These are phyloP conservation scores for Pachliopta kotzebuea DNA, from an alignment of 2,888 invertebrate species.

Conservation along the genomic window DNA sequence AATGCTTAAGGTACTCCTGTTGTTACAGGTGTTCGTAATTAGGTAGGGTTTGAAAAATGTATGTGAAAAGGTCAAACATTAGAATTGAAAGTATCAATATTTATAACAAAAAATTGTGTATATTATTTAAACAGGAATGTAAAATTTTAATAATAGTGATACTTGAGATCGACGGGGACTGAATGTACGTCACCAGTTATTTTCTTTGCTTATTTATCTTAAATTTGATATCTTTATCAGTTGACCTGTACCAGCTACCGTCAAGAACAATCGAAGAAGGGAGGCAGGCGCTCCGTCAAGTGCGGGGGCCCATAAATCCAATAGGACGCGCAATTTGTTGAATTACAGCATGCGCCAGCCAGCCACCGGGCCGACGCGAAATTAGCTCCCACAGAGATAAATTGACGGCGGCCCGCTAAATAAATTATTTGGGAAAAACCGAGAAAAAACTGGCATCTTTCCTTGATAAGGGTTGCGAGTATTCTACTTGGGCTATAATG, in stretches of 20 bases:
- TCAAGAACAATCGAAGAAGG: constrained; percentile 73
- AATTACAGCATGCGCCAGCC: constrained; percentile 80
- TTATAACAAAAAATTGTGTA: no score
- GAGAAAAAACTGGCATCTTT: constrained; percentile 79
- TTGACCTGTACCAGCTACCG: constrained; percentile 57
- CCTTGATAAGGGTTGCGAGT: constrained; percentile 78
- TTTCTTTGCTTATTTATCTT: no score
- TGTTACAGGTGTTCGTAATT: no score
- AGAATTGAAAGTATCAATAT: no score
- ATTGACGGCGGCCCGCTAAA: constrained; percentile 78
- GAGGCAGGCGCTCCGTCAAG: constrained; percentile 72
- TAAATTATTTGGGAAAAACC: constrained; percentile 81
- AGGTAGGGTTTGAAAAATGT: no score
- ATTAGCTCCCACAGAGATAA: constrained; percentile 80
- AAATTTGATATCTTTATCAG: constrained; percentile 40
- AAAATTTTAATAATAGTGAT: no score
- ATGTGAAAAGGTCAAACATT: no score
- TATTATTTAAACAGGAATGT: no score
- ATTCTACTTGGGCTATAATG: constrained; percentile 66
- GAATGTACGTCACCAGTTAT: no score
- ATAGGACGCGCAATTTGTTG: constrained; percentile 79
- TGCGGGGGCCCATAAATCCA: constrained; percentile 73
- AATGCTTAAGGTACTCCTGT: no score
- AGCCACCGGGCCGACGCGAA: constrained; percentile 78
- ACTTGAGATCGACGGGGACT: no score